Conservation (phyloP, 2,888 invertebrate genomes). For the Mellilla xanthometata region DNA sequence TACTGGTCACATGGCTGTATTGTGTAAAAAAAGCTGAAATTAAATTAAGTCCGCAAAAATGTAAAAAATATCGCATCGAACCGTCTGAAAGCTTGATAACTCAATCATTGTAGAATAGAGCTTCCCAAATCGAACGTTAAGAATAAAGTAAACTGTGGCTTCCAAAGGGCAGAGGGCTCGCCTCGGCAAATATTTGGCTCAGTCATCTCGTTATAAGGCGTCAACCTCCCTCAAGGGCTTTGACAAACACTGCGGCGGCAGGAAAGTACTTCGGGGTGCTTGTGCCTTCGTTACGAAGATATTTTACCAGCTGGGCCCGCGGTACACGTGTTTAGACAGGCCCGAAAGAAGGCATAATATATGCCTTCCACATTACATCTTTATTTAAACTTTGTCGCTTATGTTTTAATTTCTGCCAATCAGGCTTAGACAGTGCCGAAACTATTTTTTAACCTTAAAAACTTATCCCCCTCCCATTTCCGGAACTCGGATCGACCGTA, state of each 20-base stretch:
- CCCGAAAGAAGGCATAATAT: too few relatives aligned
- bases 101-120: slow-evolving; percentile 28
- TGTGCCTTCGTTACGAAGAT: slow-evolving; percentile 1
- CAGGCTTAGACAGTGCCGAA: too few relatives aligned
- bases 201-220: slow-evolving; percentile 53
- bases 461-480: too few relatives aligned
- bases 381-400: too few relatives aligned
- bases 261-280: slow-evolving; percentile 16
- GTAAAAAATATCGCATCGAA: slow-evolving; percentile 18
- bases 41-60: slow-evolving; percentile 6
- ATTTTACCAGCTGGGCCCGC: background rate
- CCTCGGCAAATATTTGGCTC: slow-evolving; percentile 52
- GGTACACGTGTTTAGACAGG: too few relatives aligned
- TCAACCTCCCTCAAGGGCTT: slow-evolving; percentile 42
- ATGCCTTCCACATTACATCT: too few relatives aligned
- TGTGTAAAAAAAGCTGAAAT: too few relatives aligned
- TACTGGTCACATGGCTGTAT: too few relatives aligned
- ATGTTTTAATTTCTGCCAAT: too few relatives aligned
- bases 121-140: slow-evolving; percentile 33
- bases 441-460: too few relatives aligned
- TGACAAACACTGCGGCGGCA: slow-evolving; percentile 26
- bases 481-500: too few relatives aligned
- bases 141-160: slow-evolving; percentile 32
- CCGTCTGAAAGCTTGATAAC: slow-evolving; percentile 24
- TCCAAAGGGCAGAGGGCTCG: slow-evolving; percentile 29